Evolutionary conservation across 2,797 vertebrate genomes (phyloP), one percentile per base, ranked within the genome.

Genomic region (Thamnophis elegans): DNA sequence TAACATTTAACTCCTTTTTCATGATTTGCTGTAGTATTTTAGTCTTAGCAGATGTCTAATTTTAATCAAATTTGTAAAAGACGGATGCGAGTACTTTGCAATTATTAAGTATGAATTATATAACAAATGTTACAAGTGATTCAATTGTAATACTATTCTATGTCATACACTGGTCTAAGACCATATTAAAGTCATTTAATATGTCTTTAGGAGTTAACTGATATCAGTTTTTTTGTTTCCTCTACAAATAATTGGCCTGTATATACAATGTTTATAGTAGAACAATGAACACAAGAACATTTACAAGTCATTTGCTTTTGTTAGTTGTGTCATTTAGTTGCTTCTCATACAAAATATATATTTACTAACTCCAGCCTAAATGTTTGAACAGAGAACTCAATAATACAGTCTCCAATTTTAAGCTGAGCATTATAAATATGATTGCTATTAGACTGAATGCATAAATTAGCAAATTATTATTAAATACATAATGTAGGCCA

Each of bases 311-410:
- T 56, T 94, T 89, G 54, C 88, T 78, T 78, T 92, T 89, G 94
- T 94, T 92, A 89, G 89, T 95, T 95, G 85, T 94, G 32, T 89
- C 93, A 94, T 89, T 65, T 0, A 0, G 68, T 94, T 93, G 96
- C 85, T 94, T 96, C 94, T 94, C 56, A 90, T 55, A 47, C 87
- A 93, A 94, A 94, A 95, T 91, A 92, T 92, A 95, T 95, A 88
- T 68, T 12, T 20, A 82, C 42, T 82, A 82, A 47, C 78, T 47
- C 42, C 78, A 47, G 42, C 10, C 42, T 82, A 82, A 47, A 82
- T 47, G 42, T 82, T 82, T 82, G 36, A 82, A 82, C 1, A 2
- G 10, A 82, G 78, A 82, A 47, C 42, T 47, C 42, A 82, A 42
- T 42, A 25, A 47, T 82, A 78, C 8, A 47, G 20, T 47, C 36